These are phyloP conservation scores for Edolisoma coerulescens DNA, from an alignment of 2,113 vertebrate genomes.

Conservation along the genomic window DNA sequence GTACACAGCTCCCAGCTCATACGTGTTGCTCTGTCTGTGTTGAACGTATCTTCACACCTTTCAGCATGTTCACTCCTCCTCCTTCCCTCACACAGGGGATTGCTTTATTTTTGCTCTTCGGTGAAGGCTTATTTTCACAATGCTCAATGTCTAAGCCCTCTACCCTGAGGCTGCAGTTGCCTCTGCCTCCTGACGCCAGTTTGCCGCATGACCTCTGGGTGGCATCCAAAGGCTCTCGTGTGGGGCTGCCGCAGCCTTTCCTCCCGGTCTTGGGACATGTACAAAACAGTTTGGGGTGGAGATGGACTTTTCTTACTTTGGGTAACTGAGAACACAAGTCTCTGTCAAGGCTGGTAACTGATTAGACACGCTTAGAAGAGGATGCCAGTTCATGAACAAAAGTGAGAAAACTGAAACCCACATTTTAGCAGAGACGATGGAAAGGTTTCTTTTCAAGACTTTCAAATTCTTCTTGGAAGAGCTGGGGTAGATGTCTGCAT, in stretches of 20 bases:
- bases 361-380: neutral
- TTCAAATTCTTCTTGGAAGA: neutral
- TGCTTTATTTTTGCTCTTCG: neutral
- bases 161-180: neutral
- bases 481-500: constrained; percentile 24
- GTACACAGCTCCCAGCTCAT: neutral
- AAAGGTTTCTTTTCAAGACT: constrained; percentile 15
- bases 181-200: neutral
- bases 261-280: neutral
- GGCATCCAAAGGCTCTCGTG: neutral
- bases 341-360: neutral
- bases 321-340: neutral
- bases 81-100: neutral
- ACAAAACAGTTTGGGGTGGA: neutral
- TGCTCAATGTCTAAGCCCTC: fast-evolving
- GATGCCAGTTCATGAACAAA: neutral
- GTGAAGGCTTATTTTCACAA: neutral
- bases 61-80: neutral
- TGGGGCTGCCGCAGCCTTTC: neutral
- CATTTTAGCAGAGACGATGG: neutral
- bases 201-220: constrained; percentile 19
- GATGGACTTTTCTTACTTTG: neutral
- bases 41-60: neutral
- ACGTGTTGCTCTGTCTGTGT: neutral
- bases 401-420: neutral